Base-by-base conservation (phyloP, 2,888 invertebrate species). In the Mactromeris polynyma region DNA sequence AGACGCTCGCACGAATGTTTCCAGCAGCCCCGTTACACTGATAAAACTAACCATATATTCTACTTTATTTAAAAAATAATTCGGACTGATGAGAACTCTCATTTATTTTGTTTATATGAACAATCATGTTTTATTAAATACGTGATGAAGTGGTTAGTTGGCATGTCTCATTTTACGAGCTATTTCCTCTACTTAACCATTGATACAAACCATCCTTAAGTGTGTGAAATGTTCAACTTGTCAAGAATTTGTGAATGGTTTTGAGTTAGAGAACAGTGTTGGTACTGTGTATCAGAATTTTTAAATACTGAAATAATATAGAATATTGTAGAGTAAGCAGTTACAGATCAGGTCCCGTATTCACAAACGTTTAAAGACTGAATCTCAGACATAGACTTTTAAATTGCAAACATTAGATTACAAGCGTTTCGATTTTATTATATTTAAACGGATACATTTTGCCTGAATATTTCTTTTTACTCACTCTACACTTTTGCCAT, bases 141-240 rank as follows among this genome's bases (percentile, higher is more conserved):
- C 33, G 79, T 58, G 58, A 79, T 38, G 11, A 9, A 51, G 78
- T n/a, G 31, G 26, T 78, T 33, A 6, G 6, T 7, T 78, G 51
- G 84, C 42, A 78, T 58, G n/a, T 46, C 31, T 77, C 14, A 79
- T 85, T 85, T 78, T 58, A 85, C 26, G 79, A 85, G 58, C 58
- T 51, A 85, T 79, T 78, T 85, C 84, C 84, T 78, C 51, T 36
- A 83, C 83, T 83, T 83, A 51, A 83, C n/a, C 21, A 33, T 58
- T 51, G 54, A 81, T 81, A 58, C 17, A 36, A 36, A 58, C 26
- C 36, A 26, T 40, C 38, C 46, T 21, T 36, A 73, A 7, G 73
- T 36, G 36, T 33, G 36, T 73, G 73, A 31, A 21, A n/a, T 38
- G 3, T 36, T 58, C 58, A 81, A 21, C 2, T 54, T n/a, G 58